Conservation (phyloP, 2,797 vertebrate genomes). For the Buceros bicornis region DNA sequence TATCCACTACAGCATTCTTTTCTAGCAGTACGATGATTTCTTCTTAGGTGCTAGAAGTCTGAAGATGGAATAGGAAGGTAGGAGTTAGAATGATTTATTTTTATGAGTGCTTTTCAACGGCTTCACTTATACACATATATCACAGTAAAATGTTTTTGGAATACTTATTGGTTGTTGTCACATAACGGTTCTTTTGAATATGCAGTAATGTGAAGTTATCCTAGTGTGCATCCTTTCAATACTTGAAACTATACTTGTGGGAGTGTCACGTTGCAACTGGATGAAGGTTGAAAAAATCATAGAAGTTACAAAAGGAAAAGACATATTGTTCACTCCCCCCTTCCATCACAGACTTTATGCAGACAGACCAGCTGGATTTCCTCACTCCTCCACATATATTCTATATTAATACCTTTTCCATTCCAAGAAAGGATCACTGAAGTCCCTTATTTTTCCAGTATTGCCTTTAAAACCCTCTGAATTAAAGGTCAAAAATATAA, state of each 20-base stretch:
- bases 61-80: background rate
- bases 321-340: background rate
- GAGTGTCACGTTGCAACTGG: background rate
- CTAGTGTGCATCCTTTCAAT: background rate
- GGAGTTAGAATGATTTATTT: background rate
- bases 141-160: background rate
- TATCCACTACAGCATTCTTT: background rate
- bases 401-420: background rate
- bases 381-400: background rate
- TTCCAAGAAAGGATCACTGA: background rate
- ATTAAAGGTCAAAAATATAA: background rate
- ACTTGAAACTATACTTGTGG: background rate
- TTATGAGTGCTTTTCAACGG: background rate
- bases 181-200: constrained; percentile 1
- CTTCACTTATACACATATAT: background rate
- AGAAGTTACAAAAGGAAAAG: background rate
- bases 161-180: background rate
- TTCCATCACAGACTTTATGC: background rate
- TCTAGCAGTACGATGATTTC: background rate
- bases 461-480: background rate
- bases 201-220: background rate
- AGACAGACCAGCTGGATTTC: background rate
- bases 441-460: background rate
- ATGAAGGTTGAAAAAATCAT: background rate
- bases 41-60: background rate